Base-by-base conservation (phyloP, 1,140 invertebrate genomes). In the Eciton burchellii region DNA sequence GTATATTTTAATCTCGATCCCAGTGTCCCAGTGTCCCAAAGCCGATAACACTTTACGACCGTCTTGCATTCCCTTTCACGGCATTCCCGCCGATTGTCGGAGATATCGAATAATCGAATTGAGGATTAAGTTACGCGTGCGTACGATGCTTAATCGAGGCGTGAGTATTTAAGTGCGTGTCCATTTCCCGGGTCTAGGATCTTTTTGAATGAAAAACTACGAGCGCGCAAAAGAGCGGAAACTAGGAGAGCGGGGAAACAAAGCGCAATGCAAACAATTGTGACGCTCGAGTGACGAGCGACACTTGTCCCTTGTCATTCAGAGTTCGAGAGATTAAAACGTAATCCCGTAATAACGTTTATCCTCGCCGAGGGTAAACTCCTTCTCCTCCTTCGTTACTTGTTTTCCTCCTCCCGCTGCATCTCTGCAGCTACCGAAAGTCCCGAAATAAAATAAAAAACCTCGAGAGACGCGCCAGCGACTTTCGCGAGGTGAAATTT, bases 401-500 rank as follows among this genome's bases (percentile, higher is more conserved):
- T 63, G 76, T 85, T 82, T 66, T 14, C 11, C 19, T 41, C 26
- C 6, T 35, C 35, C 2, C 35, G 35, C 35, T 35, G 54, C 35
- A 16, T 12, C 6, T 43, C 21, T 56, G 56, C 24, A 24, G 21
- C 24, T 43, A 16, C 24, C 49, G 4, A 70, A 79, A 79, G 63
- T 79, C 70, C 56, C 24, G 49, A 79, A 57, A 45, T 79, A 45
- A 68, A 79, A 56, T 26, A 29, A 26, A 45, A 45, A n/a, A n/a
- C n/a, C 35, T 77, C 35, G 12, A 26, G 24, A 29, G 52, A 57
- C n/a, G 62, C 8, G 24, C 41, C 16, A 57, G 57, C 8, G 19
- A 47, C 35, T 85, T 74, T 74, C 19, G 56, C 52, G 41, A 70
- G 43, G 54, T 57, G 85, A 76, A 70, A 41, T 77, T 76, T 45